Evolutionary conservation across 2,888 invertebrate genomes (phyloP), one percentile per base, ranked within the genome.

Genomic region (Steinernema hermaphroditum): DNA sequence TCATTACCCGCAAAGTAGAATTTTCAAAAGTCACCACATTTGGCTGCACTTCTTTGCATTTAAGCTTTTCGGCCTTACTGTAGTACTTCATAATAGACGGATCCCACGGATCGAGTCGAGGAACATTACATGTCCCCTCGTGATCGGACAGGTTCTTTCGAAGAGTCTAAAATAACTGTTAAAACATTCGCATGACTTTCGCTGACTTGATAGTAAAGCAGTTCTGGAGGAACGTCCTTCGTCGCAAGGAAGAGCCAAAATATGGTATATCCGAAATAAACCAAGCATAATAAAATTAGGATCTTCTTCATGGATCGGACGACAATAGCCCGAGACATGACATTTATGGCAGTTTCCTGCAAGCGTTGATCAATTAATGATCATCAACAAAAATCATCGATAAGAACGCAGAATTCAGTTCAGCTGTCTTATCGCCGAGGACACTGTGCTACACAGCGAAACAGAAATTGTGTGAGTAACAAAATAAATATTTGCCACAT

Each of bases 51-150:
- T 50, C 50, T 19, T 69, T 50, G 57, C 83, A 83, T 1, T 44
- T 41, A 16, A 83, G 72, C 8, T 78, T 77, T 8, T 71, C 44
- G 1, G 78, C 75, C 68, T 78, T 79, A 9, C 71, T 68, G 68
- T 77, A 78, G 72, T 81, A 83, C 2, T 73, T 50, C 4, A 76
- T 46, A 72, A 83, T 80, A 0, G 77, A 75, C 1, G 75, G 76
- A 74, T 83, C 83, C 80, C 80, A 83, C 27, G 82, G 82, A 72
- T 83, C 77, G 0, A 77, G 68, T 68, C 74, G 68, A 0, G 82
- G 81, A 4, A 83, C 72, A 22, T 76, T 54, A 71, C 80, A 80
- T 2, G 50, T 50, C 12, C 24, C 24, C 2, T n/a, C 24, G 12
- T 22, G 1, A 6, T 12, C 24, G n/a, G 50, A 50, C 2, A 50